Evolutionary conservation across 2,113 vertebrate genomes (phyloP).

Genomic region (Cyprinodon variegatus): DNA sequence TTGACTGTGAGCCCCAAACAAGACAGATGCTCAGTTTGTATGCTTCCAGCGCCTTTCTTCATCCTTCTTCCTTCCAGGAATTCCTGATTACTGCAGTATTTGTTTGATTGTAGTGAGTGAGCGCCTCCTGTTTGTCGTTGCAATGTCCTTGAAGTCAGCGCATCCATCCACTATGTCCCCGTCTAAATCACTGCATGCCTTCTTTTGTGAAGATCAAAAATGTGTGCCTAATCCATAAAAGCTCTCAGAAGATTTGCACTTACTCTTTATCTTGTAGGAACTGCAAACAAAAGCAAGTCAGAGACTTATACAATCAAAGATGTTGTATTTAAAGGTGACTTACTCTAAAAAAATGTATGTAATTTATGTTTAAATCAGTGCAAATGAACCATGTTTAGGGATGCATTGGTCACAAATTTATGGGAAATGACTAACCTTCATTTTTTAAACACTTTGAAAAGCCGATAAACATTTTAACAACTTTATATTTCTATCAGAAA

Average conservation of each 20-base stretch:
- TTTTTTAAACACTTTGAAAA: background rate
- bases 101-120: conserved; percentile 72
- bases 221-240: conserved; percentile 32
- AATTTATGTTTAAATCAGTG: conserved; percentile 20
- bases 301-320: background rate
- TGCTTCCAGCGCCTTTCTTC: conserved; percentile 66
- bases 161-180: conserved; percentile 57
- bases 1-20: conserved; percentile 72
- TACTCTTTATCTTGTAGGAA: conserved; percentile 18
- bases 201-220: conserved; percentile 42
- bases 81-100: conserved; percentile 74
- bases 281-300: conserved; percentile 8
- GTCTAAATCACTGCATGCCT: conserved; percentile 26
- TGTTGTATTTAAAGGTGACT: conserved; percentile 12
- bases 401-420: background rate
- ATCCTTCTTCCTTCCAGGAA: conserved; percentile 77
- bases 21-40: conserved; percentile 77
- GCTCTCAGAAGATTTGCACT: conserved; percentile 31
- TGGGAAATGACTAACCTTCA: background rate
- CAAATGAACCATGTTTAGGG: background rate
- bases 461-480: background rate
- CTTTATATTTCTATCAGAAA: background rate
- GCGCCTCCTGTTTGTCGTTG: conserved; percentile 60
- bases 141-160: conserved; percentile 67
- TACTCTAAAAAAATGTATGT: background rate